Conservation (phyloP, 2,113 vertebrate species). For the Ivindomyrus marchei region DNA sequence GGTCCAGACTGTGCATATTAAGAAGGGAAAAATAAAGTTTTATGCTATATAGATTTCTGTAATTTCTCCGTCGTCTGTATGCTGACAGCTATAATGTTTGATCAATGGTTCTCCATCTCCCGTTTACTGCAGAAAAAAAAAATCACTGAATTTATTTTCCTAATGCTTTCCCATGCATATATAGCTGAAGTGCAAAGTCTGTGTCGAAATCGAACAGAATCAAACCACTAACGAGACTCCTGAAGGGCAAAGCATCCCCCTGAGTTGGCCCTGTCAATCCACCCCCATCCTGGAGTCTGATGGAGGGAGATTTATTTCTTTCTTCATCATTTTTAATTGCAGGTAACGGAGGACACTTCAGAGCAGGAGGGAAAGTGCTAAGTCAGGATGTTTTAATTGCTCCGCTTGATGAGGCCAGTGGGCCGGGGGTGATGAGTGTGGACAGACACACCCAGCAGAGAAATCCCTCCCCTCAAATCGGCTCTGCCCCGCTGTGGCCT, state of each 20-base stretch:
- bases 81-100: background rate
- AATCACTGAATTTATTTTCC: background rate
- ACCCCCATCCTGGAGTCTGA: background rate
- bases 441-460: background rate
- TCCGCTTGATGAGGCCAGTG: background rate
- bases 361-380: slow-evolving; percentile 16
- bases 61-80: background rate
- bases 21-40: background rate
- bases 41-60: background rate
- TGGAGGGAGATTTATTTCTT: slow-evolving; percentile 21
- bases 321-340: slow-evolving; percentile 34
- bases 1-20: background rate
- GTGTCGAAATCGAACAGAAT: background rate
- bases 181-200: background rate
- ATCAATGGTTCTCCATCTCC: background rate
- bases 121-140: background rate
- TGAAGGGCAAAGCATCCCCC: background rate
- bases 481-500: background rate
- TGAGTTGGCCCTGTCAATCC: background rate
- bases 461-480: background rate
- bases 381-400: slow-evolving; percentile 19
- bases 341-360: slow-evolving; percentile 29
- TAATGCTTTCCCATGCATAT: background rate
- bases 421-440: background rate
- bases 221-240: background rate